These are phyloP conservation scores for Acrobasis repandana DNA, from an alignment of 2,888 invertebrate genomes.

Conservation along the genomic window DNA sequence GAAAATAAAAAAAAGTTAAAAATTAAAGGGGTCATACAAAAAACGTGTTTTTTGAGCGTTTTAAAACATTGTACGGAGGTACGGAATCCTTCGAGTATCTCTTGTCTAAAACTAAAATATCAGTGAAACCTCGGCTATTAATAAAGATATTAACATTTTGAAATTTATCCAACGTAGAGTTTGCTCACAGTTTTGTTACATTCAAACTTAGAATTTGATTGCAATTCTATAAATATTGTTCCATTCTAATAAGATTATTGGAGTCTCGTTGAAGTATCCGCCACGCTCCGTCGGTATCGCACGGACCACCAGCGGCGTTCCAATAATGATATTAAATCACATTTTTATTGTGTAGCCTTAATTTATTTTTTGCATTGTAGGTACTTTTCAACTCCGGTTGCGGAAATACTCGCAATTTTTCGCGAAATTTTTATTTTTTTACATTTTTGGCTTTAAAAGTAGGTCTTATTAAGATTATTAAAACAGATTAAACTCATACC, in stretches of 20 bases:
- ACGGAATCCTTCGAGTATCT: too few relatives aligned
- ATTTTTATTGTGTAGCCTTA: background rate
- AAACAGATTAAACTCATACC: too few relatives aligned
- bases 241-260: background rate
- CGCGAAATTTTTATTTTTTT: background rate
- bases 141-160: too few relatives aligned
- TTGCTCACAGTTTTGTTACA: too few relatives aligned
- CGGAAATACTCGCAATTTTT: background rate
- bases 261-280: background rate
- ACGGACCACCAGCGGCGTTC: slow-evolving; percentile 30
- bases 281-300: slow-evolving; percentile 29
- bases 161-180: too few relatives aligned
- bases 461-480: too few relatives aligned
- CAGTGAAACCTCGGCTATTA: too few relatives aligned
- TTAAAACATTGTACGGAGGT: too few relatives aligned
- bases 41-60: too few relatives aligned
- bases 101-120: too few relatives aligned
- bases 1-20: too few relatives aligned
- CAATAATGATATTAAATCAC: slow-evolving; percentile 29
- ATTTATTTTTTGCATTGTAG: background rate
- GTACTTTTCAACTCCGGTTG: background rate
- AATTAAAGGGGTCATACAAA: too few relatives aligned
- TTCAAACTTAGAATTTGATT: background rate
- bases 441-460: background rate
- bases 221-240: background rate